Base-by-base conservation (phyloP, 2,113 vertebrate species). In the Misgurnus anguillicaudatus region DNA sequence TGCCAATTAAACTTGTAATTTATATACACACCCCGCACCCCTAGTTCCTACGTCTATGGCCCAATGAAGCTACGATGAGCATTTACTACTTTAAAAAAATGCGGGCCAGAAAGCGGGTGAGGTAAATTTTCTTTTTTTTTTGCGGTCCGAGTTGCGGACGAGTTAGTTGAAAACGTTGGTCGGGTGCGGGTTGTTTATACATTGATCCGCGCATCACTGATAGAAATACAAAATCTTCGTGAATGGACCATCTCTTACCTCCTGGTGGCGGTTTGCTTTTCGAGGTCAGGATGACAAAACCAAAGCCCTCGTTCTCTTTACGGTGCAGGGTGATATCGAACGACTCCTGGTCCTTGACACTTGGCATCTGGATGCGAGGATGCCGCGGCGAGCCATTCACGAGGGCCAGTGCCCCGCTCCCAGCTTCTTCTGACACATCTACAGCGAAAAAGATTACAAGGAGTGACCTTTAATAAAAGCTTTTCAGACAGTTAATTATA, bases 231-330 rank as follows among this genome's bases (percentile, higher is more conserved):
- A n/a, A n/a, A n/a, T n/a, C 16, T 60, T 14, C 16, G 14, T 60
- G 38, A 74, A 4, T 63, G 24, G 45, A 75, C 45, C 36, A 77
- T 80, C 57, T 70, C 65, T 93, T 83, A 97, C 98, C 98, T 87
- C 97, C 96, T 5, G 95, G 95, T 11, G 98, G 96, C 21, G 96
- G 96, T 84, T 96, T 99, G 90, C 88, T 97, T 89, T 99, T 99
- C 1, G 98, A 98, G 13, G 98, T 99, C 80, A 98, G 95, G 85
- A 99, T 99, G 84, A 99, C 96, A 0, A 98, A 99, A 17, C 98
- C 98, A 68, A 99, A 99, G 5, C 98, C 98, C 86, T 99, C 97
- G 0, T 93, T 96, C 84, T 98, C 98, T 83, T 91, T 96, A 41
- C 96, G 90, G 77, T 98, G 95, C 80, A 99, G 90, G 17, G 93